Percentiles rank a stretch among this genome's conserved stretches.
Conservation (phyloP, 2,888 invertebrate species). For the Synergus laeviventris region DNA sequence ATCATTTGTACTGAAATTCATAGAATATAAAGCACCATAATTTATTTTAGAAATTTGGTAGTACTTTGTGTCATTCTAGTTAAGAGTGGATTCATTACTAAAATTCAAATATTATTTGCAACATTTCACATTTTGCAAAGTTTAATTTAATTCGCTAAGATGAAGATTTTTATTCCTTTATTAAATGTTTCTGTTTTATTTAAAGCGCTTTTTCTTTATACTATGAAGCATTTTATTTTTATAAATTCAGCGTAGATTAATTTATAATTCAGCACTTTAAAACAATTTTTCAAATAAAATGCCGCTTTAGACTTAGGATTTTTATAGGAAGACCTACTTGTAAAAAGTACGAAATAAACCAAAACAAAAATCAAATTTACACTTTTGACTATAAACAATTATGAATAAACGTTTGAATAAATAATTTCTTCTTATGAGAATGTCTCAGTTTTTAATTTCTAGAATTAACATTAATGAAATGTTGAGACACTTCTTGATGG, state of each 20-base stretch:
- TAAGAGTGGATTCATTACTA: background rate
- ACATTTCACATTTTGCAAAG: background rate
- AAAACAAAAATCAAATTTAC: background rate
- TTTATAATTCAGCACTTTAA: background rate
- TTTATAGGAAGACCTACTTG: background rate
- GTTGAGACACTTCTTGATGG: background rate
- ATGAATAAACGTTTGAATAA: background rate
- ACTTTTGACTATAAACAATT: background rate
- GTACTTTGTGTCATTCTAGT: background rate
- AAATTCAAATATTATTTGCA: background rate
- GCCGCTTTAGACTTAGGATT: background rate
- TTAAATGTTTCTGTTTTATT: background rate
- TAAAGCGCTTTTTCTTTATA: background rate
- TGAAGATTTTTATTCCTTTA: background rate
- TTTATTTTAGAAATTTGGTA: background rate
- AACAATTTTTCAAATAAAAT: background rate
- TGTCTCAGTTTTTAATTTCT: background rate
- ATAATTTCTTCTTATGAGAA: background rate
- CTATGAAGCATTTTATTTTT: background rate
- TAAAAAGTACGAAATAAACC: background rate
- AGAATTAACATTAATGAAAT: background rate
- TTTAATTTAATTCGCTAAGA: background rate
- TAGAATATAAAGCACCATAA: background rate
- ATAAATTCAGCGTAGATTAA: background rate
- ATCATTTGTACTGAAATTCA: background rate